These are phyloP conservation scores for Sinosuthora webbiana DNA, from an alignment of 2,113 vertebrate genomes.

Conservation along the genomic window DNA sequence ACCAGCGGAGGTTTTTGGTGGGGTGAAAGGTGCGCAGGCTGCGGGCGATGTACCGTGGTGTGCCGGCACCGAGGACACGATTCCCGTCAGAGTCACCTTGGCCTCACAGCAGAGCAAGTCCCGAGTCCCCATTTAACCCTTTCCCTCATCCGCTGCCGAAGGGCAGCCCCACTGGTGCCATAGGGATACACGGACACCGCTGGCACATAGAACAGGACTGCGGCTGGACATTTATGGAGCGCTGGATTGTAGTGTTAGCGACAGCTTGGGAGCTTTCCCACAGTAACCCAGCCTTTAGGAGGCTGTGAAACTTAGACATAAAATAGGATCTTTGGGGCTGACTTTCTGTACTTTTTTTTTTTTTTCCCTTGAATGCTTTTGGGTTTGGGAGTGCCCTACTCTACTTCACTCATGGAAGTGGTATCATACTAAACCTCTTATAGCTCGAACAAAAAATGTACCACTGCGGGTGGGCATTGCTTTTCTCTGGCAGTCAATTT, in stretches of 20 bases:
- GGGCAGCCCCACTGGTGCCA: fast-evolving
- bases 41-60: background rate
- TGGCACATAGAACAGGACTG: background rate
- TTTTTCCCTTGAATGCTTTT: fast-evolving
- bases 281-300: conserved; percentile 44
- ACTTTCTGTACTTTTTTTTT: background rate
- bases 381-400: background rate
- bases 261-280: conserved; percentile 35
- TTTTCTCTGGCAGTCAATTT: background rate
- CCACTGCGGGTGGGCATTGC: fast-evolving
- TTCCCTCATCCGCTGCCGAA: fast-evolving
- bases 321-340: background rate
- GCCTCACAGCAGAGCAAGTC: background rate
- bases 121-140: background rate
- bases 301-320: conserved; percentile 1
- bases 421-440: background rate
- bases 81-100: background rate
- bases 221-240: background rate
- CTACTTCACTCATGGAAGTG: fast-evolving
- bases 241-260: background rate
- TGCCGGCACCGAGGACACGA: fast-evolving
- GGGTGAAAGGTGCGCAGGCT: background rate
- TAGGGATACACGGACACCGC: fast-evolving
- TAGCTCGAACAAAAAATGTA: background rate
- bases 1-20: background rate